These are phyloP conservation scores for Calephelis nemesis DNA, from an alignment of 1,140 invertebrate genomes.

Conservation along the genomic window DNA sequence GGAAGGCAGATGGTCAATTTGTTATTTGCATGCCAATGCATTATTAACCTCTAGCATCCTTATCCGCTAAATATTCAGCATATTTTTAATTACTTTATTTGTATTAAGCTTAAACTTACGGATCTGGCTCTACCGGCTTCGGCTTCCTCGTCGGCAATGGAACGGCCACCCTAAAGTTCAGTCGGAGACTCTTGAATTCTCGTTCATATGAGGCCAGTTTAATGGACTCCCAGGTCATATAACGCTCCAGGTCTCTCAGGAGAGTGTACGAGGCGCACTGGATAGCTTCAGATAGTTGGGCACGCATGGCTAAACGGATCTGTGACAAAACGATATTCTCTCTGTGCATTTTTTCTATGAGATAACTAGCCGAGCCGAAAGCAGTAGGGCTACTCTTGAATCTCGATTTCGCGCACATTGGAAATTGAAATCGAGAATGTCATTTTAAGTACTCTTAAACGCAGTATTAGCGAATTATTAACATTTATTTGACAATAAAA, in stretches of 20 bases:
- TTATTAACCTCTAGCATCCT: too few species aligned
- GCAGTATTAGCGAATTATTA: too few species aligned
- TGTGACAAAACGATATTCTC: slow-evolving; percentile 18
- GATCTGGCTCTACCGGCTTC: slow-evolving; percentile 53
- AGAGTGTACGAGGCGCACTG: slow-evolving; percentile 58
- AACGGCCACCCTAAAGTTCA: slow-evolving; percentile 65
- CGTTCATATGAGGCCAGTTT: slow-evolving; percentile 54
- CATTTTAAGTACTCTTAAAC: too few species aligned
- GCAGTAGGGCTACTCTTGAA: too few species aligned
- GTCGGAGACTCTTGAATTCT: slow-evolving; percentile 51
- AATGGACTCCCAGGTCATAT: slow-evolving; percentile 50
- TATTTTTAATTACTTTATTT: too few species aligned
- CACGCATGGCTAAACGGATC: slow-evolving; percentile 54
- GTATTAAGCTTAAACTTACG: slow-evolving; percentile 30
- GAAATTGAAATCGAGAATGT: too few species aligned
- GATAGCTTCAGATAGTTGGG: slow-evolving; percentile 53
- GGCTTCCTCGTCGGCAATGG: slow-evolving; percentile 58
- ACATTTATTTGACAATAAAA: too few species aligned
- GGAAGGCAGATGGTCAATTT: too few species aligned
- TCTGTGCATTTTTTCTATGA: neutral
- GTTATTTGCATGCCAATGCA: too few species aligned
- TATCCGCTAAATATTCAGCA: too few species aligned
- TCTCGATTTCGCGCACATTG: too few species aligned
- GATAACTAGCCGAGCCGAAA: too few species aligned
- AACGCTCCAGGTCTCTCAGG: slow-evolving; percentile 53